These are phyloP conservation scores for Athalia cordata DNA, from an alignment of 2,888 invertebrate genomes.

Conservation along the genomic window DNA sequence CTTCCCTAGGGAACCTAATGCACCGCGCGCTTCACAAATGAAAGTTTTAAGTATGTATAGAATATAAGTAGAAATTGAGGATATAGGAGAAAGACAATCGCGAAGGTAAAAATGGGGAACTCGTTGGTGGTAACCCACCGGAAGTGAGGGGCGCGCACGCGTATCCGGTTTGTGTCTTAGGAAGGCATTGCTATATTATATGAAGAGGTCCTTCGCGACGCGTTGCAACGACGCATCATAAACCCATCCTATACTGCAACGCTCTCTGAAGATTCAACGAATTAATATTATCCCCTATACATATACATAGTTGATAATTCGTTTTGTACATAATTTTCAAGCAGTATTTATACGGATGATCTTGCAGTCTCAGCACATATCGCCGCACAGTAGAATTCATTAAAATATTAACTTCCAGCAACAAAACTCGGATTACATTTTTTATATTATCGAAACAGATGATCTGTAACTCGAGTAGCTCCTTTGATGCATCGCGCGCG, in stretches of 20 bases:
- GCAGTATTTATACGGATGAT: too few relatives aligned
- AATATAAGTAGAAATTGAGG: conserved; percentile 46
- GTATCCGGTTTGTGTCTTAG: conserved; percentile 60
- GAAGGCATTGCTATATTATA: neutral
- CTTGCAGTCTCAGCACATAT: too few relatives aligned
- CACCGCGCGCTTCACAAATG: too few relatives aligned
- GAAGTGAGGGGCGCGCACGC: conserved; percentile 67
- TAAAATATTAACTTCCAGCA: neutral
- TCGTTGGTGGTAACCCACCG: conserved; percentile 60
- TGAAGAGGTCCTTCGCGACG: too few relatives aligned
- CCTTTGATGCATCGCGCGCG: neutral
- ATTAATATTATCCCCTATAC: too few relatives aligned
- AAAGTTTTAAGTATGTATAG: too few relatives aligned
- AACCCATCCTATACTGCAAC: too few relatives aligned
- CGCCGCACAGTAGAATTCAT: neutral
- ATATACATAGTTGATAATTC: too few relatives aligned
- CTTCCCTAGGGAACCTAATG: too few relatives aligned
- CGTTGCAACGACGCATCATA: too few relatives aligned
- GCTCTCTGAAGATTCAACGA: too few relatives aligned
- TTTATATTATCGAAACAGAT: neutral
- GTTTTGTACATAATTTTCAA: too few relatives aligned
- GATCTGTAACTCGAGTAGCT: neutral
- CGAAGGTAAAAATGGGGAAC: conserved; percentile 15
- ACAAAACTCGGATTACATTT: neutral
- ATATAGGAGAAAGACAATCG: neutral